Percentiles rank a stretch among this genome's conserved stretches.
Evolutionary conservation across 2,797 vertebrate genomes (phyloP).

Genomic region (Percopsis omiscomaycus): DNA sequence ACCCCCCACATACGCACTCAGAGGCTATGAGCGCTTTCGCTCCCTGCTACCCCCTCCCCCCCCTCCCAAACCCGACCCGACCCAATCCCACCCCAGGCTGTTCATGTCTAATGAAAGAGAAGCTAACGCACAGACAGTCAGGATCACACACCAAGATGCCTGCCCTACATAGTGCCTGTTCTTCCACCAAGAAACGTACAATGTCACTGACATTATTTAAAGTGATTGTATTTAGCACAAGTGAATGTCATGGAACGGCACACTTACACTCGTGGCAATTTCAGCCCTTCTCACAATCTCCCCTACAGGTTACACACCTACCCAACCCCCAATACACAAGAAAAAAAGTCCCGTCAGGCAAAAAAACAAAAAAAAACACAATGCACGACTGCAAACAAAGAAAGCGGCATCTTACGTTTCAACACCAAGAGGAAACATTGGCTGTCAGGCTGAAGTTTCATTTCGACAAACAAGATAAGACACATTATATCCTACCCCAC

Average conservation of each 20-base stretch:
- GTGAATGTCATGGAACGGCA: conserved; percentile 69
- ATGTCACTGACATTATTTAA: conserved; percentile 79
- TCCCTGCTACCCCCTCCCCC: background rate
- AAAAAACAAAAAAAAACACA: conserved; percentile 24
- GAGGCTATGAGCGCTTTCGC: conserved; percentile 2
- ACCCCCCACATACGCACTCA: conserved; percentile 35
- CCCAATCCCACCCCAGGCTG: conserved; percentile 80
- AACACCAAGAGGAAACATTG: conserved; percentile 62
- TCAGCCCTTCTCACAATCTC: conserved; percentile 68
- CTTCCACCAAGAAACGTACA: conserved; percentile 74
- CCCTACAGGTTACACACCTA: conserved; percentile 57
- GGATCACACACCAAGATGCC: conserved; percentile 76
- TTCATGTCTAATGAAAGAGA: conserved; percentile 87
- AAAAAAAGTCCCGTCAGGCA: conserved; percentile 47
- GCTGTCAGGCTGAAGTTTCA: conserved; percentile 44
- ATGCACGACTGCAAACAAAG: conserved; percentile 56
- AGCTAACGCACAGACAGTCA: conserved; percentile 74
- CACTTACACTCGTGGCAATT: conserved; percentile 73
- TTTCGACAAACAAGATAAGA: conserved; percentile 38
- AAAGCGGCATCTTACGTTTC: conserved; percentile 64
- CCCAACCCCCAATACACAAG: conserved; percentile 33
- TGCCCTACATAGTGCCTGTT: conserved; percentile 75
- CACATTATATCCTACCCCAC: background rate
- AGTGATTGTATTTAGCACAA: conserved; percentile 78
- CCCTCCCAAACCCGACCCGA: conserved; percentile 48